Evolutionary conservation across 1,140 invertebrate species (phyloP).

Genomic region (Sarcophaga bullata): DNA sequence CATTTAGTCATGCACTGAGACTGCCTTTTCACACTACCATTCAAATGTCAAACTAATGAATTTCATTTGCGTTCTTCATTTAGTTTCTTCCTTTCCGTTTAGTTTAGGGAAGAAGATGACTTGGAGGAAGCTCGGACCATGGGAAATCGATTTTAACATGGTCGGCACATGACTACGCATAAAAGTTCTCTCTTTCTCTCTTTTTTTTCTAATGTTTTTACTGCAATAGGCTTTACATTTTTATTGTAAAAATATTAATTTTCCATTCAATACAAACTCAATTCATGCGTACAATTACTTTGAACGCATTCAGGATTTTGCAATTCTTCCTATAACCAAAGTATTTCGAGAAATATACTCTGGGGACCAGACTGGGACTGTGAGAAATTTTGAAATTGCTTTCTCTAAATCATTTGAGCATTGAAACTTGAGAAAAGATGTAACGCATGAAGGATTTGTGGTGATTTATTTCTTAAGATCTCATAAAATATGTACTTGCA

Average conservation of each 20-base stretch:
- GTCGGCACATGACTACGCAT: not conserved
- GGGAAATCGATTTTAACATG: not conserved
- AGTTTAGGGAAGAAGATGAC: not conserved
- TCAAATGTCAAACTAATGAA: slow-evolving; percentile 26
- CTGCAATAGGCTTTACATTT: not conserved
- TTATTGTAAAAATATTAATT: slow-evolving; percentile 8
- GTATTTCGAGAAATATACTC: slow-evolving; percentile 8
- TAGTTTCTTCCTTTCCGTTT: not conserved
- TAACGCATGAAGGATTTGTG: no score
- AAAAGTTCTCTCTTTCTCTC: no score
- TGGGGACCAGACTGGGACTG: not conserved
- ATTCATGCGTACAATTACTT: not conserved
- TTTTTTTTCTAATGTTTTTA: no score
- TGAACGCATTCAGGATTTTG: not conserved
- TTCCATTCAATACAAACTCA: not conserved
- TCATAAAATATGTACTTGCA: no score
- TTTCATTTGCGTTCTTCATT: slow-evolving; percentile 20
- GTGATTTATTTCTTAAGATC: no score
- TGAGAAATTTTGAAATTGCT: not conserved
- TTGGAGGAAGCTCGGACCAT: not conserved
- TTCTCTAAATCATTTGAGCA: not conserved
- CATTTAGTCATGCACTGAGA: not conserved
- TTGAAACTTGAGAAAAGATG: no score
- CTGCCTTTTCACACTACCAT: not conserved
- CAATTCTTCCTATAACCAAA: not conserved